These are phyloP conservation scores for Cephus cinctus DNA, from an alignment of 1,140 invertebrate genomes.

Conservation along the genomic window DNA sequence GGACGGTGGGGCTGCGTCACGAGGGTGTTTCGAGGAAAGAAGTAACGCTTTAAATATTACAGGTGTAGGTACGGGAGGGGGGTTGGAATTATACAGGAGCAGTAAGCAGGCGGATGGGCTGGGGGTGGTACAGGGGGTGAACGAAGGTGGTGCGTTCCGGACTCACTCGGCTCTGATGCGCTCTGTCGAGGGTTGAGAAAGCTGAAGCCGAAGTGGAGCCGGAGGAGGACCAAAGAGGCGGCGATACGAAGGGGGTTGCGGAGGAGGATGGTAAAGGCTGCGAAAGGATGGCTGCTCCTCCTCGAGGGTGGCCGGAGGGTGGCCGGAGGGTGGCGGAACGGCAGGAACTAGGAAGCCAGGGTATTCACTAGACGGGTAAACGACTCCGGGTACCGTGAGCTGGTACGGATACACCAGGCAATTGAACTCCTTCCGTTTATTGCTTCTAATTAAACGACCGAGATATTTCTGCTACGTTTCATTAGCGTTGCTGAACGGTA, in stretches of 20 bases:
- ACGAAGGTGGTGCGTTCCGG: constrained; percentile 14
- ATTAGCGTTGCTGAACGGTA: constrained; percentile 44
- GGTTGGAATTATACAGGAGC: constrained; percentile 37
- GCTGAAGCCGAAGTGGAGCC: constrained; percentile 6
- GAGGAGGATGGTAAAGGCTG: neutral
- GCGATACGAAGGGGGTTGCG: constrained; percentile 14
- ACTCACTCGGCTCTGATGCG: no score
- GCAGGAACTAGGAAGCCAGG: constrained; percentile 19
- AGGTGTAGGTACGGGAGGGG: constrained; percentile 44
- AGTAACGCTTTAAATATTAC: no score
- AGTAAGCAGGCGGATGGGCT: constrained; percentile 15
- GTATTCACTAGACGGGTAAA: constrained; percentile 35
- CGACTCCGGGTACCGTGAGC: constrained; percentile 29
- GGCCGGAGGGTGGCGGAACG: constrained; percentile 15
- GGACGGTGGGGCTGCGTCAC: constrained; percentile 21
- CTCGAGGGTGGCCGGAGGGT: constrained; percentile 6
- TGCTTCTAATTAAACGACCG: constrained; percentile 54
- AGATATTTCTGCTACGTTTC: constrained; percentile 55
- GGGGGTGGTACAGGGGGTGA: constrained; percentile 14
- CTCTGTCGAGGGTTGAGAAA: constrained; percentile 18
- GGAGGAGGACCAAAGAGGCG: constrained; percentile 7
- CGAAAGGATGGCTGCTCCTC: constrained; percentile 12
- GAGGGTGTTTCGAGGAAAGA: constrained; percentile 29
- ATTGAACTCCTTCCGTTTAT: constrained; percentile 55
- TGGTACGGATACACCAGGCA: constrained; percentile 43